phyloP scores from a whole-genome alignment of 2,113 vertebrate genomes.

The Phainopepla nitens region DNA sequence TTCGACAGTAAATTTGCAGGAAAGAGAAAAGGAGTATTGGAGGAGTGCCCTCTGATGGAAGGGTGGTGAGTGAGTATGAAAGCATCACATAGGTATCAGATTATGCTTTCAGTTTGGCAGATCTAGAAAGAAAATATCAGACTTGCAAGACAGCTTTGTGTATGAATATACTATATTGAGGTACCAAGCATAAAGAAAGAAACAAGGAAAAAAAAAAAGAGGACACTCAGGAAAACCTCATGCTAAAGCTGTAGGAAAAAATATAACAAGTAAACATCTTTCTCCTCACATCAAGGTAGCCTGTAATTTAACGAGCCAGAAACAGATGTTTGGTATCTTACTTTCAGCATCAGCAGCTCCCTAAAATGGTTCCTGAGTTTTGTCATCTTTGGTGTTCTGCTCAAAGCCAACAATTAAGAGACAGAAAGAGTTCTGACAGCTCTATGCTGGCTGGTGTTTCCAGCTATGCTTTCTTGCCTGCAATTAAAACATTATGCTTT shows the following conservation, averaged over 20 bases:
- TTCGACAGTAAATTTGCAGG: not conserved
- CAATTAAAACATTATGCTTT: slow-evolving; percentile 14
- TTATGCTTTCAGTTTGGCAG: not conserved
- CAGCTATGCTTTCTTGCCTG: not conserved
- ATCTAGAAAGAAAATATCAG: not conserved
- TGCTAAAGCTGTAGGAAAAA: not conserved
- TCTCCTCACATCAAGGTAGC: not conserved
- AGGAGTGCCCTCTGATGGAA: not conserved
- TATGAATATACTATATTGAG: not conserved
- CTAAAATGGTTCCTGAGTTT: slow-evolving; percentile 1
- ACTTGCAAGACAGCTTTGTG: not conserved
- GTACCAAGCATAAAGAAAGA: not conserved
- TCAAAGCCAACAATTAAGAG: not conserved
- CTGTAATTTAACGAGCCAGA: not conserved
- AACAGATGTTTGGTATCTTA: slow-evolving; percentile 20
- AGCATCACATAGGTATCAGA: not conserved
- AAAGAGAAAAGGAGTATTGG: not conserved
- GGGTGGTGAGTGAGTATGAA: not conserved
- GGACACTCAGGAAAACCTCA: not conserved
- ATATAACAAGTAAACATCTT: not conserved
- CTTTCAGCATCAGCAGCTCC: not conserved
- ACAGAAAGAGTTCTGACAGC: slow-evolving; percentile 5
- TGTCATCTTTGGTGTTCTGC: slow-evolving; percentile 17
- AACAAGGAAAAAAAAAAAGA: not conserved
- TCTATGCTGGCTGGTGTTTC: not conserved